Conservation (phyloP, 1,140 invertebrate genomes). For the Habropoda laboriosa region DNA sequence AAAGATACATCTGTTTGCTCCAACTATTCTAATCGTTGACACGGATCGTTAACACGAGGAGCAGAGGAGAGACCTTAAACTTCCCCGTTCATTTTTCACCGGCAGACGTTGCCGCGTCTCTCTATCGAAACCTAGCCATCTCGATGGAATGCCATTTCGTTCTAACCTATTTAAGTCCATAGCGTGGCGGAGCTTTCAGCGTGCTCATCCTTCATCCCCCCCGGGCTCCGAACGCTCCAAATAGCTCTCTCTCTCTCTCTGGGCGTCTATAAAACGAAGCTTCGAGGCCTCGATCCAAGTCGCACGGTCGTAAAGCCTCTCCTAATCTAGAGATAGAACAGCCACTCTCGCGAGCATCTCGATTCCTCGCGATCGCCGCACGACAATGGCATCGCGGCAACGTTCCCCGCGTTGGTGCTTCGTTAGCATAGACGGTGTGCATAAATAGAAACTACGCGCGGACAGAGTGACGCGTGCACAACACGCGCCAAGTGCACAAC, state of each 20-base stretch:
- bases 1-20: not conserved
- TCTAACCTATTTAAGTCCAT: not conserved
- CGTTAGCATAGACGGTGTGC: constrained; percentile 10
- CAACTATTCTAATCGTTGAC: not conserved
- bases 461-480: constrained; percentile 5
- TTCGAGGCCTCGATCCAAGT: not conserved
- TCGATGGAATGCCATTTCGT: not conserved
- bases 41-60: constrained; percentile 4
- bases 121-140: not conserved
- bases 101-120: no score
- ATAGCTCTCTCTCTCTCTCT: no score
- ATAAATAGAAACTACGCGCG: constrained; percentile 21
- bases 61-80: not conserved
- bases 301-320: not conserved
- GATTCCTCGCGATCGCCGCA: not conserved
- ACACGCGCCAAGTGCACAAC: constrained; percentile 13
- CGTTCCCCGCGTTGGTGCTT: constrained; percentile 8
- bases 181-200: not conserved
- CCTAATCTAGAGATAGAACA: not conserved
- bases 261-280: not conserved
- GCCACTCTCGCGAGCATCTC: no score
- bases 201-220: not conserved
- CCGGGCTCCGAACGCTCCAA: not conserved
- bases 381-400: not conserved
- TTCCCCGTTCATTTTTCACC: not conserved